A percentile compares a stretch with the other conserved stretches of the same genome.
phyloP scores from a whole-genome alignment of 2,113 vertebrate species.

The Embiotoca jacksoni region DNA sequence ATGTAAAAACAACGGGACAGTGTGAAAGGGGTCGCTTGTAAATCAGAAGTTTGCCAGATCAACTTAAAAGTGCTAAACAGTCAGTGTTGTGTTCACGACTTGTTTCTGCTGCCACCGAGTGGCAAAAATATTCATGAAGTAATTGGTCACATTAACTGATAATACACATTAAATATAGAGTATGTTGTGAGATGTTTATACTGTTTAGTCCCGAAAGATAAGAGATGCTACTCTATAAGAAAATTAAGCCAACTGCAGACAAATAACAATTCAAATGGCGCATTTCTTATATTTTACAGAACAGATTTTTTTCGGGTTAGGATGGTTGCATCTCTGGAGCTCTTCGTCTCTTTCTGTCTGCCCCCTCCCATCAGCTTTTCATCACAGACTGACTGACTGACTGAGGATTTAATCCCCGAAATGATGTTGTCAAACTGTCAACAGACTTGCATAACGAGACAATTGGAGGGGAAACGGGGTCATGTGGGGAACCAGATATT shows the following conservation, averaged over 20 bases:
- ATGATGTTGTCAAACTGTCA: slow-evolving; percentile 66
- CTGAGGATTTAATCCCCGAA: slow-evolving; percentile 57
- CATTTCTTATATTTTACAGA: not conserved
- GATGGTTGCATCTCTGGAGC: not conserved
- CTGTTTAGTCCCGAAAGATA: not conserved
- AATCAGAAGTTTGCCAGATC: too few relatives aligned
- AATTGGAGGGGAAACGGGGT: slow-evolving; percentile 48
- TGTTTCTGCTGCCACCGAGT: not conserved
- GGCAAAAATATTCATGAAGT: not conserved
- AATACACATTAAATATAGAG: not conserved
- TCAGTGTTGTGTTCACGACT: not conserved
- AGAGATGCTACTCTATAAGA: not conserved
- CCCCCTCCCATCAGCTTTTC: slow-evolving; percentile 2
- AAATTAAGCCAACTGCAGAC: not conserved
- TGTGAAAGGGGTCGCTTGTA: not conserved
- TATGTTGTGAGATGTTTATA: not conserved
- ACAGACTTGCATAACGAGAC: slow-evolving; percentile 60
- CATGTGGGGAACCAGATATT: slow-evolving; percentile 58
- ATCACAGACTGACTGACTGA: slow-evolving; percentile 11
- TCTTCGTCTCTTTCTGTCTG: not conserved
- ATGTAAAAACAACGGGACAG: not conserved
- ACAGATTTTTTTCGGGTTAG: not conserved
- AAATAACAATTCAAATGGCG: not conserved
- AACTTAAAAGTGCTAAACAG: not conserved
- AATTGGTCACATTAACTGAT: not conserved